Evolutionary conservation across 2,888 invertebrate genomes (phyloP).

Genomic region (Alentia gelatinosa): DNA sequence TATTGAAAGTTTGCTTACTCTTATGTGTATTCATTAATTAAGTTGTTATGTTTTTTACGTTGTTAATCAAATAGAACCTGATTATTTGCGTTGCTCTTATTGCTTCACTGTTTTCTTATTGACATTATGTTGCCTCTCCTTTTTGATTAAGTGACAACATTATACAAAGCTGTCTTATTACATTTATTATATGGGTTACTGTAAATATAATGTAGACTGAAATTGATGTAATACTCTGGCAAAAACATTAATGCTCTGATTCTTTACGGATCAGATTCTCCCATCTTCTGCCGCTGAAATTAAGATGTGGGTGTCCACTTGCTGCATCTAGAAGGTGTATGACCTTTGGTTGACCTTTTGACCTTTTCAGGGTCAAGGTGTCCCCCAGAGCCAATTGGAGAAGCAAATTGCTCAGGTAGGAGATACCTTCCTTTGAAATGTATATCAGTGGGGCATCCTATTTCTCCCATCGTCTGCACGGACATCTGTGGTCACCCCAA

Average conservation of each 20-base stretch:
- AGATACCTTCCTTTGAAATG: slow-evolving; percentile 15
- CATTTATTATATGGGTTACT: neutral
- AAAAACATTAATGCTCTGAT: neutral
- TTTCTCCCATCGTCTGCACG: neutral
- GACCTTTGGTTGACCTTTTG: slow-evolving; percentile 35
- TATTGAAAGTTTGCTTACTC: neutral
- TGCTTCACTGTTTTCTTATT: neutral
- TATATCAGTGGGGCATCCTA: neutral
- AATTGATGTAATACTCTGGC: neutral
- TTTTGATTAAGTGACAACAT: neutral
- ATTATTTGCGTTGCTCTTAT: neutral
- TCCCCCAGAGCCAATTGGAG: slow-evolving; percentile 39
- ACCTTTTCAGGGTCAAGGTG: slow-evolving; percentile 42
- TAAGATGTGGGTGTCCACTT: neutral
- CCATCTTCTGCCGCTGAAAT: neutral
- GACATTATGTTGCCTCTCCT: neutral
- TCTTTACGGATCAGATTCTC: neutral
- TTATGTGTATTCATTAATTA: neutral
- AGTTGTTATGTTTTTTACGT: neutral
- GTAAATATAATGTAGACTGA: neutral
- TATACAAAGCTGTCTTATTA: neutral
- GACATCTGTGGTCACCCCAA: neutral
- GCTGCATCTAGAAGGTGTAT: slow-evolving; percentile 28
- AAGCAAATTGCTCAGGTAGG: slow-evolving; percentile 39
- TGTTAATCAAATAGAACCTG: neutral